Percentiles rank a stretch among this genome's conserved stretches.
These are phyloP conservation scores for Vulpes ferrilata DNA, from an alignment of 2,113 vertebrate genomes.

Conservation along the genomic window DNA sequence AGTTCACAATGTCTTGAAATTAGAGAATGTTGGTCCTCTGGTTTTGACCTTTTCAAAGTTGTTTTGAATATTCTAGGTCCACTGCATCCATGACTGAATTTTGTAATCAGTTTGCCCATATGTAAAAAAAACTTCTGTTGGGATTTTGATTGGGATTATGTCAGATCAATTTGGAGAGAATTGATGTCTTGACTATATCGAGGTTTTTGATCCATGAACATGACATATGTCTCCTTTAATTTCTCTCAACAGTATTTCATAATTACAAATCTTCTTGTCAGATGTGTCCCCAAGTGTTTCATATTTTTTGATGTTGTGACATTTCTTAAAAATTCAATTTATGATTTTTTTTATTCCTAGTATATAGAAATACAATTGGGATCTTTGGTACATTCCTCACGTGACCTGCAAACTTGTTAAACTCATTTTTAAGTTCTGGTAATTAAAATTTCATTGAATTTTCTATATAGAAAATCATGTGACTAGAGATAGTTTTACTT, in stretches of 20 bases:
- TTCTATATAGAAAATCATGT: not conserved
- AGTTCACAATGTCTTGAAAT: not conserved
- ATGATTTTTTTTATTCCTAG: conserved; percentile 13
- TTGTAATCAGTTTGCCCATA: conserved; percentile 5
- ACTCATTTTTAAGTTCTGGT: not conserved
- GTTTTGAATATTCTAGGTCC: not conserved
- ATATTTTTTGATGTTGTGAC: not conserved
- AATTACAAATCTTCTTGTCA: not conserved
- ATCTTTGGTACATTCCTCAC: not conserved
- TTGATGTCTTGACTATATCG: not conserved
- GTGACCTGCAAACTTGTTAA: not conserved
- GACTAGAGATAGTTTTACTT: not conserved
- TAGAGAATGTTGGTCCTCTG: not conserved
- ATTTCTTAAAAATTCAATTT: not conserved
- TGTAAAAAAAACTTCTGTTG: not conserved
- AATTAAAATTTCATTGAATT: not conserved
- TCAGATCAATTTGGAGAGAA: not conserved
- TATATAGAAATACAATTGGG: not conserved
- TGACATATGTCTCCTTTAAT: not conserved
- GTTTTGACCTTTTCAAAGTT: not conserved
- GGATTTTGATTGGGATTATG: not conserved
- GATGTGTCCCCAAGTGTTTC: not conserved
- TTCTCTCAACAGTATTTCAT: not conserved
- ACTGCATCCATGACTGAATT: not conserved
- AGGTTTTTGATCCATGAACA: not conserved